Evolutionary conservation across 1,140 invertebrate species (phyloP), one percentile per base, ranked within the genome.

Genomic region (Drosophila sp.): DNA sequence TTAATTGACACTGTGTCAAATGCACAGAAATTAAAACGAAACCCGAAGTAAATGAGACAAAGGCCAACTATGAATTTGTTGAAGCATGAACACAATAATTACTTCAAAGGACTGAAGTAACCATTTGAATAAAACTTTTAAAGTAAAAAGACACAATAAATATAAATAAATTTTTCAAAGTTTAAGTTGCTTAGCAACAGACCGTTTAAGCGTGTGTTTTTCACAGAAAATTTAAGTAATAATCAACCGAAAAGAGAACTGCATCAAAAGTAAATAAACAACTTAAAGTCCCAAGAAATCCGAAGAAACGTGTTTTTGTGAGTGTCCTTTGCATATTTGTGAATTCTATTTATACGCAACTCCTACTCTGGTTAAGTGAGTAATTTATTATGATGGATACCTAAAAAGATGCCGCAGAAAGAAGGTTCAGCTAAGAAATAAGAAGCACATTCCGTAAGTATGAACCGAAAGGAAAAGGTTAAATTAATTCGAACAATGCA

Each of bases 351-450:
- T 72, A 65, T 46, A 29, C 4, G 36, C 36, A 50, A 53, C 54
- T 4, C 8, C 2, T 50, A 65, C 16, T 36, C 2, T 9, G 21
- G 16, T 25, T 29, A 18, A 53, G 18, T 13, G 32, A 7, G 4
- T 61, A 56, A 61, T 76, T 72, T 63, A 62, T 58, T 56, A 67
- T 63, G 43, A 76, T 73, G 74, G 74, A 76, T 76, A 76, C 45
- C 58, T 67, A 63, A 62, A 32, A 51, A 11, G 3, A 32, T 1
- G 13, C n/a, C 14, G 18, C 32, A 21, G 11, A 21, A 18, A 38
- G 48, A n/a, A 58, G 9, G 13, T 6, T 21, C 50, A 56, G 16
- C 29, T 29, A 25, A 38, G 0, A 8, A 36, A 59, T 18, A 50
- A 29, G 6, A 45, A 54, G 8, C 11, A 38, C 8, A 38, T 48